Evolutionary conservation across 2,888 invertebrate species (phyloP), one percentile per base, ranked within the genome.

Genomic region (Cataglyphis albicans): DNA sequence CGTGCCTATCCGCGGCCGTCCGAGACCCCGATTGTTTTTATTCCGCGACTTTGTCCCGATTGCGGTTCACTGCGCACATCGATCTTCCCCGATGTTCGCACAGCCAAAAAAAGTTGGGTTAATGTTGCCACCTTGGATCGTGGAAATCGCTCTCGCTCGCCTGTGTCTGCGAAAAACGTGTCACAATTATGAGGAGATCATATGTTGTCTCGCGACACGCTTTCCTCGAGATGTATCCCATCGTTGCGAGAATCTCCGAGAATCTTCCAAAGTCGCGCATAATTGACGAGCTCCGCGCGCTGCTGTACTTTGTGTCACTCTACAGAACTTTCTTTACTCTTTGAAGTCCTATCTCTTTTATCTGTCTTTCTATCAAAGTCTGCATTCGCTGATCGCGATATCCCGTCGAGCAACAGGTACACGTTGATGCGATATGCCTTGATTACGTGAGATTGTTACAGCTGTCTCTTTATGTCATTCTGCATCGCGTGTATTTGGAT

Each of bases 91-190:
- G 90, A 90, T 87, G 88, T 88, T 85, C 84, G 73, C 81, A 48
- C 75, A 68, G 73, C 84, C 7, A 52, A 86, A 90, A 92, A 94
- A 94, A 94, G 94, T 94, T 94, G 93, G 94, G 94, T 94, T 94
- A 94, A 93, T 92, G 91, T 92, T 94, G 93, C 94, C 94, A 95
- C 94, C 94, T 94, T 93, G 94, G 93, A 92, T 93, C 89, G 88
- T 90, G 90, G 86, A 90, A 88, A 91, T 89, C 87, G 76, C 80
- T 25, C 85, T 86, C 85, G 87, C 87, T 87, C 86, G 35, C 15
- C 1, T 1, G 44, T 41, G 18, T n/a, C 65, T 25, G 15, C 1
- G 85, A 32, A 44, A 41, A 90, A 88, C 74, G 86, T 87, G 87
- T 91, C 90, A 88, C 88, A 89, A 88, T 86, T 87, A 89, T 9